These are phyloP conservation scores for Malurus leucopterus DNA, from an alignment of 2,797 vertebrate species.

Conservation along the genomic window DNA sequence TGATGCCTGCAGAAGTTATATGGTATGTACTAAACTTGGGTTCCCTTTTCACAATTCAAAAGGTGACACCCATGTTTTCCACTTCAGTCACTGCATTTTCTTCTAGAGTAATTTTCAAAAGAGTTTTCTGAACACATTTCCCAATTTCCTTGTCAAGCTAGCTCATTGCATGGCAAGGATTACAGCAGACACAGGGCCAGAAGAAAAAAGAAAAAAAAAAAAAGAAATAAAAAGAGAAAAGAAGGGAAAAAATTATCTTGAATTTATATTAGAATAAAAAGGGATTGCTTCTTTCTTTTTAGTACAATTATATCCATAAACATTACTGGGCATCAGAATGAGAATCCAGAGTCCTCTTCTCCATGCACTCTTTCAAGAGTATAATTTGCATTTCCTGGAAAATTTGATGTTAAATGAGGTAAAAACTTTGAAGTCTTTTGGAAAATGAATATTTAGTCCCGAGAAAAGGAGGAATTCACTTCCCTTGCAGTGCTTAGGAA, in stretches of 20 bases:
- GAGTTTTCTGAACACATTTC: not conserved
- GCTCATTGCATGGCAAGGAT: not conserved
- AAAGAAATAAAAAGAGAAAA: too few species aligned
- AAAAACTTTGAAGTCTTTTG: not conserved
- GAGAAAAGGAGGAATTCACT: not conserved
- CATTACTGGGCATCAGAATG: not conserved
- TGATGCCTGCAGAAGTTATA: not conserved
- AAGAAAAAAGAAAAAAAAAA: not conserved
- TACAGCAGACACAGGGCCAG: not conserved
- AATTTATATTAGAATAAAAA: not conserved
- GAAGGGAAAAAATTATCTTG: fast-evolving
- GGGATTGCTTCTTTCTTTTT: not conserved
- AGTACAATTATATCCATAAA: not conserved
- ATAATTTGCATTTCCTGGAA: not conserved
- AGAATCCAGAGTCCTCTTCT: not conserved
- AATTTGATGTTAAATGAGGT: not conserved
- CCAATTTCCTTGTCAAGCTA: not conserved
- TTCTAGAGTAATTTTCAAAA: not conserved
- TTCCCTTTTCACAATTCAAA: not conserved
- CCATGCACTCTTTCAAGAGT: not conserved
- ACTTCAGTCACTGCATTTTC: not conserved
- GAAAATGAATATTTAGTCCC: not conserved
- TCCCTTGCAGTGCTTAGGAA: not conserved
- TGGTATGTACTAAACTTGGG: not conserved
- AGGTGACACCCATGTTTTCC: not conserved